Evolutionary conservation across 2,888 invertebrate genomes (phyloP), one percentile per base, ranked within the genome.

Genomic region (Hypselothyrea guttata): DNA sequence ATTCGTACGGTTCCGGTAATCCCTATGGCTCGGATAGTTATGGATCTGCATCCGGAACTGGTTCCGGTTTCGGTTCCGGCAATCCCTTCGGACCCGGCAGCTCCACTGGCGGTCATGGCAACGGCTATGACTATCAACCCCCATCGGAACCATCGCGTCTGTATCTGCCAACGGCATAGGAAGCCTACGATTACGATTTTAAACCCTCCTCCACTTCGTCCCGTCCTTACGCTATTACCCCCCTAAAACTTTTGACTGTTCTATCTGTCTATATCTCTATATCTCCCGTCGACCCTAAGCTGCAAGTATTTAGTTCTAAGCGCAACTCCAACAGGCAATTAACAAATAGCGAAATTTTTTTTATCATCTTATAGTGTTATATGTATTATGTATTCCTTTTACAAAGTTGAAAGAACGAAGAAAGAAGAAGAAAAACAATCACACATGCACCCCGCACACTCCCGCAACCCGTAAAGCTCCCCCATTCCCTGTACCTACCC

Each of bases 141-240:
- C 88, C 88, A 7, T 31, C 59, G 67, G 82, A 69, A 53, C 44
- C 86, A 7, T 77, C 87, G 8, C 86, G 86, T 7, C 55, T 52
- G 49, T 87, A 87, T 51, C 58, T 87, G 68, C 86, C 86, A 49
- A 79, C 75, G 69, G 86, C 79, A 71, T 87, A 86, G 74, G 51
- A 30, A 46, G 11, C 12, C 12, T 13, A 9, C 13, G 33, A 27
- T 30, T n/a, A n/a, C n/a, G 8, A 30, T n/a, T 16, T 18, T 2
- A 22, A 22, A 22, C 15, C 7, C 7, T n/a, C n/a, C n/a, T n/a
- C 30, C 11, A 37, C 18, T 31, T 11, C 42, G 1, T 7, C 8
- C 8, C 28, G 12, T 15, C 28, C 33, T 33, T 5, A 7, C n/a
- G 13, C 34, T 31, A 42, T n/a, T 37, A 16, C 31, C 16, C 12